Evolutionary conservation across 2,797 vertebrate species (phyloP), one percentile per base, ranked within the genome.

Genomic region (Paedocypris micromegethes): DNA sequence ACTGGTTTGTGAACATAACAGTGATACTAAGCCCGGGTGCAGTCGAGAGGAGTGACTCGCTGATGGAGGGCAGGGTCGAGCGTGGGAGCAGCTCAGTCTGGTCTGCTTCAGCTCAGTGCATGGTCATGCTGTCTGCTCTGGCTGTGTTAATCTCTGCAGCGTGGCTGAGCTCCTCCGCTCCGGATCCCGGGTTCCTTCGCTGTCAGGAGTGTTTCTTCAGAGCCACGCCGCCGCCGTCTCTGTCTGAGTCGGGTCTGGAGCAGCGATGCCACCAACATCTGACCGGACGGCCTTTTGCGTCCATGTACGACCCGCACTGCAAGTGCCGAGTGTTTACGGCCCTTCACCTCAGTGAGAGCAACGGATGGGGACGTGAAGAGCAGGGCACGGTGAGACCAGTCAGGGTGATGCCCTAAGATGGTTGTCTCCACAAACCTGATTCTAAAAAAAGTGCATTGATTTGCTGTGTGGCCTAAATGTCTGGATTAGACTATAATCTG

Each of bases 141-240:
- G 75, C 80, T 75, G 81, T 74, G 53, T 86, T 82, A 75, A 75
- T 86, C 78, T 79, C 85, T 77, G 81, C 82, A 48, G 78, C 62
- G 70, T 77, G 88, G 65, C 77, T 83, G 80, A 79, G 74, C 5
- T 81, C 83, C 68, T 69, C 77, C 39, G 76, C 50, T 73, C 77
- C 79, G 0, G 79, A 83, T 58, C 46, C 78, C 4, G 82, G 66
- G 70, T 81, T 80, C 64, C 75, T 64, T 57, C 75, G 64, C 64
- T 91, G 90, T 76, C 70, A 78, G 66, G 78, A 77, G 68, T 86
- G 83, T 79, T 91, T 90, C 83, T 86, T 87, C 82, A 85, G 66
- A 79, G 83, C 80, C 82, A 84, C 70, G 6, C 85, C 76, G 66
- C 87, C 85, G 61, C 74, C 0, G 75, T 80, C 79, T 70, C 67